phyloP scores from a whole-genome alignment of 2,888 invertebrate species.

The Amiota minor region DNA sequence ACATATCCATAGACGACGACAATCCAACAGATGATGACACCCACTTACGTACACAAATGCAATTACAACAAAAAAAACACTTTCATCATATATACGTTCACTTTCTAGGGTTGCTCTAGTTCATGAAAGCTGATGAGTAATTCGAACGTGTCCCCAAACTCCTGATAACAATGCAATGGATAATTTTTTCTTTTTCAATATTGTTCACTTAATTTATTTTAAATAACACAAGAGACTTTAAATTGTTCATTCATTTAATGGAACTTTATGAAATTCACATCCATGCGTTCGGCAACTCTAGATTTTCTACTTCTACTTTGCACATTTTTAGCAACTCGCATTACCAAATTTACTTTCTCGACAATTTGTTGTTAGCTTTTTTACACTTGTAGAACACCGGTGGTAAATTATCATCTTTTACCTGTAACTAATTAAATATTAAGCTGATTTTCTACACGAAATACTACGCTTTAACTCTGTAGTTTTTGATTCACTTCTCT shows the following conservation, averaged over 20 bases:
- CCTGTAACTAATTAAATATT: not conserved
- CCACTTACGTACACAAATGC: constrained; percentile 25
- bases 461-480: not conserved
- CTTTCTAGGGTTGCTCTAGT: constrained; percentile 1
- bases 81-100: constrained; percentile 23
- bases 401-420: not conserved
- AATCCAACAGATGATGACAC: constrained; percentile 9
- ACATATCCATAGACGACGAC: constrained; percentile 21
- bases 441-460: not conserved
- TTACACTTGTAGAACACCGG: not conserved
- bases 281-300: not conserved
- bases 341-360: not conserved
- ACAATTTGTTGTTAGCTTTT: not conserved
- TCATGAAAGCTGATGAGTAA: no score
- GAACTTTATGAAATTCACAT: no score
- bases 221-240: no score
- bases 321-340: constrained; percentile 11
- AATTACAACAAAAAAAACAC: constrained; percentile 29
- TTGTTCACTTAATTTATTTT: no score
- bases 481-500: not conserved
- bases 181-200: no score
- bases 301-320: not conserved
- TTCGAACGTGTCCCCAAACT: no score
- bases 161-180: no score
- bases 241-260: no score